phyloP scores from a whole-genome alignment of 2,113 vertebrate species.

The Gallinago paraguaiae region DNA sequence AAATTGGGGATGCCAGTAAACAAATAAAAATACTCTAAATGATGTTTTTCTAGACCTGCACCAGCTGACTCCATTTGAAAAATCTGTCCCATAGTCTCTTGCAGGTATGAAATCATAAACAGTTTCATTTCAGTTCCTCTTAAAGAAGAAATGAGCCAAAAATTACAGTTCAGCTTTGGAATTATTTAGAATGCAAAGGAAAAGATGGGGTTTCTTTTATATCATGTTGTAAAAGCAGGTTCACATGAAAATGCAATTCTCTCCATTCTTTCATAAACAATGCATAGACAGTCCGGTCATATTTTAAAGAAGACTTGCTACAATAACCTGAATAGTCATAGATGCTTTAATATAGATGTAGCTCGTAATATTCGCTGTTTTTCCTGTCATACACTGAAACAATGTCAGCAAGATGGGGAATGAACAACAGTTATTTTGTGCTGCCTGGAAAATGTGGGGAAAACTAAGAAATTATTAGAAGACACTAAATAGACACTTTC shows the following conservation, averaged over 20 bases:
- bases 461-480: neutral
- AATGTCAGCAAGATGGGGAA: neutral
- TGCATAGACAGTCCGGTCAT: neutral
- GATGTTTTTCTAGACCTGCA: neutral
- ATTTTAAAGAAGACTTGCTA: neutral
- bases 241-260: neutral
- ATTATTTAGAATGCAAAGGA: neutral
- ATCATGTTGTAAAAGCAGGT: neutral
- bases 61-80: neutral
- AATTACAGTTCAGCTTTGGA: neutral
- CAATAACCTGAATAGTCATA: neutral
- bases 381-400: neutral
- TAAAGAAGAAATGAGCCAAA: neutral
- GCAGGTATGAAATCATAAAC: neutral
- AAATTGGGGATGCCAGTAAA: neutral
- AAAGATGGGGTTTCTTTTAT: neutral
- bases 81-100: neutral
- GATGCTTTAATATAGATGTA: neutral
- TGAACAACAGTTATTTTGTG: neutral
- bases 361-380: neutral
- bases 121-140: neutral
- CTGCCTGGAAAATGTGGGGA: neutral
- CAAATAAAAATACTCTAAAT: neutral
- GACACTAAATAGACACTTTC: neutral
- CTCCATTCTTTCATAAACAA: neutral